Evolutionary conservation across 2,797 vertebrate genomes (phyloP).

Genomic region (Martes flavigula): DNA sequence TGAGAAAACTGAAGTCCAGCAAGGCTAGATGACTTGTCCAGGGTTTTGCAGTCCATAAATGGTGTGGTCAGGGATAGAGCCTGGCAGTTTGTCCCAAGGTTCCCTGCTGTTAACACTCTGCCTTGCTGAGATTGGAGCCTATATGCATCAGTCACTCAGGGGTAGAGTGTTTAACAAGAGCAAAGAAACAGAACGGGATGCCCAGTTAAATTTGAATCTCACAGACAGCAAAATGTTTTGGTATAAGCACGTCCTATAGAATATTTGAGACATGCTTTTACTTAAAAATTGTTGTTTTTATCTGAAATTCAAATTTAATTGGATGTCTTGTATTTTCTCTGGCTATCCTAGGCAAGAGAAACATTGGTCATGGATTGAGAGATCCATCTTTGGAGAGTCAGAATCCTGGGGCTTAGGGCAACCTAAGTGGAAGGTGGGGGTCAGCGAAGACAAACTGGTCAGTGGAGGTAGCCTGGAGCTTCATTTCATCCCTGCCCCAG

Average conservation of each 20-base stretch:
- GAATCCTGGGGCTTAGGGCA: background rate
- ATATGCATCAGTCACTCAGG: fast-evolving
- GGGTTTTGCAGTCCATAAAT: fast-evolving
- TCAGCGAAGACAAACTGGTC: background rate
- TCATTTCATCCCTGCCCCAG: background rate
- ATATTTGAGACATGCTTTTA: background rate
- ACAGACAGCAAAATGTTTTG: background rate
- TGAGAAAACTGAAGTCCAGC: background rate
- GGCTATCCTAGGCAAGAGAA: background rate
- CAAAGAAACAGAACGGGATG: background rate
- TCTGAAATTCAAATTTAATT: background rate
- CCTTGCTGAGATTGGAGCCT: background rate
- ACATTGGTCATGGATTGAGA: too few relatives aligned
- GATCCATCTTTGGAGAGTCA: too few relatives aligned
- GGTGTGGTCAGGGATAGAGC: background rate
- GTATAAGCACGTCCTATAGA: background rate
- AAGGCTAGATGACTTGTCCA: background rate
- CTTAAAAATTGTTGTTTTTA: background rate
- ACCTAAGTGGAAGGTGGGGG: background rate
- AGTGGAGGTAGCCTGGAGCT: background rate
- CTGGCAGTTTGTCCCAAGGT: fast-evolving
- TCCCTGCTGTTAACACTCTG: fast-evolving
- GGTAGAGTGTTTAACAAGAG: background rate
- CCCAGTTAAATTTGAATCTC: background rate
- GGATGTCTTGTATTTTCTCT: background rate